phyloP scores from a whole-genome alignment of 2,888 invertebrate genomes.

The Agrochola circellaris region DNA sequence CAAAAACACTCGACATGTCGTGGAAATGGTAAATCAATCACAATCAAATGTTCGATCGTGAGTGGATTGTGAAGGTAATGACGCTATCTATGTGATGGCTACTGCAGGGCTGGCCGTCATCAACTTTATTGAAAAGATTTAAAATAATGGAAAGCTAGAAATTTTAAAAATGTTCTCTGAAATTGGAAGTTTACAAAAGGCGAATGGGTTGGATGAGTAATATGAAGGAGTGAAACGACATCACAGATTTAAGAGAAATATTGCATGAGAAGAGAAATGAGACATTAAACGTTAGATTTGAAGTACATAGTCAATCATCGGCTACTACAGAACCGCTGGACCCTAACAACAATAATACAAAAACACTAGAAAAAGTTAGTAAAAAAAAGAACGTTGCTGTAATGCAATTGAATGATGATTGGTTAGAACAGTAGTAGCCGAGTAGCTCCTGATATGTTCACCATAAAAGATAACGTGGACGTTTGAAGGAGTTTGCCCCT shows the following conservation, averaged over 20 bases:
- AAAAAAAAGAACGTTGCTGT: constrained; percentile 14
- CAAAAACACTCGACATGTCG: constrained; percentile 68
- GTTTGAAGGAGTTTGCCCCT: constrained; percentile 21
- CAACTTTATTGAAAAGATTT: constrained; percentile 37
- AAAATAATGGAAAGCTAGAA: constrained; percentile 14
- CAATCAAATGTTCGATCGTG: constrained; percentile 77
- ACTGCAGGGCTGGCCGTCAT: constrained; percentile 36
- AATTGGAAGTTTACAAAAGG: not conserved
- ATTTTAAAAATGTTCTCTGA: not conserved
- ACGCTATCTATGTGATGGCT: constrained; percentile 63
- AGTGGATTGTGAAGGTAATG: constrained; percentile 77
- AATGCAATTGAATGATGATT: constrained; percentile 38
- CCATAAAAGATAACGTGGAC: constrained; percentile 52
- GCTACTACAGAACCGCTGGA: not conserved
- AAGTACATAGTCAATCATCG: no score
- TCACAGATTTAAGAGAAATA: no score
- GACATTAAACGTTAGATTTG: no score
- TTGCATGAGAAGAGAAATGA: not conserved
- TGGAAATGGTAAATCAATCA: constrained; percentile 84
- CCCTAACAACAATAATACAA: not conserved
- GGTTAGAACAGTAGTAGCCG: constrained; percentile 27
- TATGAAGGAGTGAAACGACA: not conserved
- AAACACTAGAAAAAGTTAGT: constrained; percentile 3
- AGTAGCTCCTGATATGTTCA: constrained; percentile 15
- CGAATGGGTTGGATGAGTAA: not conserved